A percentile compares a stretch with the other conserved stretches of the same genome.
These are phyloP conservation scores for Scaptomyza flava DNA, from an alignment of 2,888 invertebrate species.

Conservation along the genomic window DNA sequence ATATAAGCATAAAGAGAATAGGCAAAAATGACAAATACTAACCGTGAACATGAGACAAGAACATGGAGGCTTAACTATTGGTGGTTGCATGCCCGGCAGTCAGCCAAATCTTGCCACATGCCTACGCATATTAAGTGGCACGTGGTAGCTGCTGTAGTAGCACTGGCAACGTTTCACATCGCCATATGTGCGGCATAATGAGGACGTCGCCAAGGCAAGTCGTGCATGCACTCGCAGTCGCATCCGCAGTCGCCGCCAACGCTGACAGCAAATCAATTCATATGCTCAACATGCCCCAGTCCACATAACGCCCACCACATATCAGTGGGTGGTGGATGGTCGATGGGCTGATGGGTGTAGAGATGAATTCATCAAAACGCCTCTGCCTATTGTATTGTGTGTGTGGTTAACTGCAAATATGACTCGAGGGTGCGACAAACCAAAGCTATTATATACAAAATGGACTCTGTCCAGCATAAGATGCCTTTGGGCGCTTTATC, in stretches of 20 bases:
- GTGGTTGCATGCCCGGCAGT: constrained; percentile 38
- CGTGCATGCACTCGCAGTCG: constrained; percentile 64
- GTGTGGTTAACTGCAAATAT: constrained; percentile 73
- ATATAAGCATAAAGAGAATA: constrained; percentile 6
- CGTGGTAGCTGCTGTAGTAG: constrained; percentile 39
- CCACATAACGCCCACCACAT: constrained; percentile 22
- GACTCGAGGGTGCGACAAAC: constrained; percentile 61
- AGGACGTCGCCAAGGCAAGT: constrained; percentile 64
- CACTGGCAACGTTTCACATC: constrained; percentile 39
- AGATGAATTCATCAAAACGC: constrained; percentile 67
- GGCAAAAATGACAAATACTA: constrained; percentile 37
- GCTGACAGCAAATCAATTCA: constrained; percentile 78
- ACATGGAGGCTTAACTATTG: constrained; percentile 27
- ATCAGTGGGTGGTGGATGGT: neutral
- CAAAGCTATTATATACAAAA: constrained; percentile 54
- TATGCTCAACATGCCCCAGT: constrained; percentile 48
- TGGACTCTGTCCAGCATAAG: constrained; percentile 48
- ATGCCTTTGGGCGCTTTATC: constrained; percentile 53
- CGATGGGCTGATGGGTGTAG: neutral
- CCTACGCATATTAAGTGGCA: constrained; percentile 76
- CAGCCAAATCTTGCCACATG: constrained; percentile 72
- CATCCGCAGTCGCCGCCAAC: constrained; percentile 29
- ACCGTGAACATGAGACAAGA: constrained; percentile 26
- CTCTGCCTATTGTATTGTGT: constrained; percentile 51
- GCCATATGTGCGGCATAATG: constrained; percentile 78